Conservation (phyloP, 2,888 invertebrate genomes). For the Troglohyphantes excavatus region DNA sequence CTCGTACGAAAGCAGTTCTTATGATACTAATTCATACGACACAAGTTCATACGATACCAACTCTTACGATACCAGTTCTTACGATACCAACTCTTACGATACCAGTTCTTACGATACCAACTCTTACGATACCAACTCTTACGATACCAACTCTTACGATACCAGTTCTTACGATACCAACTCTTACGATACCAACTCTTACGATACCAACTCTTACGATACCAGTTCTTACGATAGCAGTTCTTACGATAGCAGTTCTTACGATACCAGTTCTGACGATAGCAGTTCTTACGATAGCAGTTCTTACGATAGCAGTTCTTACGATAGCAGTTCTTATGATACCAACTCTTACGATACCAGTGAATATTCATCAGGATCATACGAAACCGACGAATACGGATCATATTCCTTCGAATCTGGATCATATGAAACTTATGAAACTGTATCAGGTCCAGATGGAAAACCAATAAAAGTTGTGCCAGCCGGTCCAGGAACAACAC, state of each 20-base stretch:
- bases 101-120: too few relatives aligned
- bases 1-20: background rate
- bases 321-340: background rate
- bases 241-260: too few relatives aligned
- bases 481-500: conserved; percentile 45
- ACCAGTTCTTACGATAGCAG: too few relatives aligned
- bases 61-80: background rate
- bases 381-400: background rate
- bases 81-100: too few relatives aligned
- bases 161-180: too few relatives aligned
- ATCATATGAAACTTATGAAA: background rate
- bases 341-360: background rate
- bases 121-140: too few relatives aligned
- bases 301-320: too few relatives aligned
- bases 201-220: too few relatives aligned
- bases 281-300: too few relatives aligned
- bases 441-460: conserved; percentile 23
- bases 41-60: conserved; percentile 6
- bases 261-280: too few relatives aligned
- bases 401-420: background rate
- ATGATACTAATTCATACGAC: background rate
- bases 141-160: too few relatives aligned
- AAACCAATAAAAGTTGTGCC: conserved; percentile 4
- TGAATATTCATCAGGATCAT: background rate
- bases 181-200: too few relatives aligned